Conservation (phyloP, 2,888 invertebrate species). For the Vannuccia rotundouncinata region DNA sequence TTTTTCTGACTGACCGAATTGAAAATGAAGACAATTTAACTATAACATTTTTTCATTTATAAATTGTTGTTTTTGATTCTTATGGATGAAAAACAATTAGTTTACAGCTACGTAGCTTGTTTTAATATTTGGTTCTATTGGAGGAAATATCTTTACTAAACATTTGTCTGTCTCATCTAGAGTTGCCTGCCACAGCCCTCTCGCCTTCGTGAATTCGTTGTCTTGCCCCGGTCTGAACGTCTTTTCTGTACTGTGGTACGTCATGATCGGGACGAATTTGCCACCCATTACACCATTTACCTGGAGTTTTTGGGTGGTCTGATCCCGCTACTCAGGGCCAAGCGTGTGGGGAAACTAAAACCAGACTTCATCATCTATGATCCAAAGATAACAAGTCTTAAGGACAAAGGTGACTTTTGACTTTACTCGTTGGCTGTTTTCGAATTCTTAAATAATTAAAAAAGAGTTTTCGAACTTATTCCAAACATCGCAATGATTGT, state of each 20-base stretch:
- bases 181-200: constrained; percentile 86
- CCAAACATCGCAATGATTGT: too few species aligned
- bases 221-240: constrained; percentile 78
- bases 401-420: constrained; percentile 18
- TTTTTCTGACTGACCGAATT: too few species aligned
- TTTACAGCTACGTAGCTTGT: too few species aligned
- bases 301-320: constrained; percentile 90
- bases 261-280: constrained; percentile 69
- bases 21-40: too few species aligned
- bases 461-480: too few species aligned
- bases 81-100: too few species aligned
- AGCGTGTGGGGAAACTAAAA: constrained; percentile 86
- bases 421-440: too few species aligned
- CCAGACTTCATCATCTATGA: constrained; percentile 86
- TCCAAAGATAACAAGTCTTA: constrained; percentile 52
- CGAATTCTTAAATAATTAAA: too few species aligned
- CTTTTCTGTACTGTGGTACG: constrained; percentile 95
- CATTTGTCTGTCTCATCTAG: constrained; percentile 60
- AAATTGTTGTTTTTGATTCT: too few species aligned
- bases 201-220: constrained; percentile 82
- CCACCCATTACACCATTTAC: constrained; percentile 63
- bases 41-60: too few species aligned
- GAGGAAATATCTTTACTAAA: too few species aligned
- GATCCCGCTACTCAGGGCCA: constrained; percentile 87
- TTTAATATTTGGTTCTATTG: too few species aligned